Evolutionary conservation across 2,888 invertebrate species (phyloP).

Genomic region (Crepidodera aurea): DNA sequence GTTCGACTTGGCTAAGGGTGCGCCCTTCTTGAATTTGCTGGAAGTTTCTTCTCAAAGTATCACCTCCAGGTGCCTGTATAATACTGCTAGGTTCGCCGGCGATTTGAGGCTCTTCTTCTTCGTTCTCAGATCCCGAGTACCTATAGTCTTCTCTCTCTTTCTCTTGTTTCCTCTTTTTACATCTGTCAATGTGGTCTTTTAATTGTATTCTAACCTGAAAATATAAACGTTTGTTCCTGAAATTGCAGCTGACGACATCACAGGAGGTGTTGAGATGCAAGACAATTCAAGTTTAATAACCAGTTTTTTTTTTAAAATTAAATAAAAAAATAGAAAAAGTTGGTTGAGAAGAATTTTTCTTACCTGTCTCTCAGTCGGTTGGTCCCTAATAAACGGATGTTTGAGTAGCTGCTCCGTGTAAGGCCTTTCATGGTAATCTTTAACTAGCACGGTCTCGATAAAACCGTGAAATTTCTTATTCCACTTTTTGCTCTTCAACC

Average conservation of each 20-base stretch:
- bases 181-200: constrained; percentile 98
- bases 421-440: constrained; percentile 98
- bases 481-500: constrained; percentile 98
- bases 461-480: constrained; percentile 97
- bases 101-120: constrained; percentile 91
- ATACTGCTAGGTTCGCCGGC: constrained; percentile 96
- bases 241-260: too few relatives aligned
- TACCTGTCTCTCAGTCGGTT: constrained; percentile 98
- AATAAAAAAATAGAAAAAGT: too few relatives aligned
- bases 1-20: constrained; percentile 68
- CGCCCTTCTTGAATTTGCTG: constrained; percentile 93
- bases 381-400: constrained; percentile 98
- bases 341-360: constrained; percentile 65
- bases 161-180: constrained; percentile 94
- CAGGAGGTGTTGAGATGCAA: too few relatives aligned
- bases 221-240: too few relatives aligned
- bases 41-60: constrained; percentile 96
- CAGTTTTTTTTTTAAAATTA: too few relatives aligned
- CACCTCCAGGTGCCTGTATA: constrained; percentile 89
- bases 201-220: constrained; percentile 94
- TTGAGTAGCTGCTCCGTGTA: constrained; percentile 97
- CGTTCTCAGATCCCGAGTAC: constrained; percentile 97
- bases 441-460: constrained; percentile 95
- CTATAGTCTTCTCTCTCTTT: constrained; percentile 80
- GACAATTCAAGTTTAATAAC: too few relatives aligned